These are phyloP conservation scores for Morus bassanus DNA, from an alignment of 2,797 vertebrate species.

Conservation along the genomic window DNA sequence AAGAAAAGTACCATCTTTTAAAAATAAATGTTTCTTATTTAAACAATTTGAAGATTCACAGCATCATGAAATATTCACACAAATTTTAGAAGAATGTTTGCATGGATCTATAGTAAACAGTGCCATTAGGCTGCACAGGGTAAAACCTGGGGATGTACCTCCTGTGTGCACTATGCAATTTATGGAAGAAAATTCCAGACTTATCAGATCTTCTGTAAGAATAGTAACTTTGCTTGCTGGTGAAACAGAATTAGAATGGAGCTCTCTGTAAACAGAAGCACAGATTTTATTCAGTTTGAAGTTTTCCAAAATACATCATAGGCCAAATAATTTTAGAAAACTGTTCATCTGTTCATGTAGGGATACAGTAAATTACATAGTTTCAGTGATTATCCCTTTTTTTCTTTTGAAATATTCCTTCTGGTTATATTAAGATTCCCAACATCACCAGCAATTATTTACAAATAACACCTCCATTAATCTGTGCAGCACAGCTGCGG, in stretches of 20 bases:
- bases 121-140: background rate
- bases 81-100: background rate
- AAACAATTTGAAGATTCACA: background rate
- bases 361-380: background rate
- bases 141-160: background rate
- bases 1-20: background rate
- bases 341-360: background rate
- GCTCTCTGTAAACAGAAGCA: background rate
- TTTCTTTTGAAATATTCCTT: background rate
- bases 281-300: background rate
- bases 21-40: background rate
- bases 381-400: background rate
- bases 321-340: background rate
- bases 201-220: background rate
- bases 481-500: background rate
- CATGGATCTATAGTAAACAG: background rate
- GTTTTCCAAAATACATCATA: background rate
- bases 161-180: background rate
- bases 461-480: background rate
- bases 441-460: background rate
- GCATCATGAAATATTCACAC: background rate
- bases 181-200: background rate
- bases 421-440: background rate
- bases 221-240: background rate
- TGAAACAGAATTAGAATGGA: background rate